Evolutionary conservation across 2,113 vertebrate genomes (phyloP), one percentile per base, ranked within the genome.

Genomic region (Eubucco bourcierii): DNA sequence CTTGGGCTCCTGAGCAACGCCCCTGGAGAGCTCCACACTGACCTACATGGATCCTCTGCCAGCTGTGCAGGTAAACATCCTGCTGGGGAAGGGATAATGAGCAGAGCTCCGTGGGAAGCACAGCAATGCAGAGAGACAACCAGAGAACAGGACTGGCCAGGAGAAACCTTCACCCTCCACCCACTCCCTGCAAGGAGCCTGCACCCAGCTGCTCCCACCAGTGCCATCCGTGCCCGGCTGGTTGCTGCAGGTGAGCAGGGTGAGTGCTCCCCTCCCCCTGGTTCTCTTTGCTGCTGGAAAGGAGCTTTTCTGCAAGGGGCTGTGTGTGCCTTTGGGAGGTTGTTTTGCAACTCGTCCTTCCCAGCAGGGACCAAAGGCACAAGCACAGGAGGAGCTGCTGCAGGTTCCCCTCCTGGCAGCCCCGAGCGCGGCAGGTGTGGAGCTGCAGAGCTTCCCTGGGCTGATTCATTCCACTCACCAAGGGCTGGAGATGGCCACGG

Each of bases 71-170:
- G 90, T 90, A 91, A 96, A 94, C 92, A 94, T 34, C 78, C 63
- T 75, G 21, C 3, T 3, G 1, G 7, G 64, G 5, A 20, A 47
- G 5, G 78, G 34, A 31, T 33, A 61, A 77, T 6, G 58, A 95
- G 91, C 89, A 94, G 95, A 93, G 82, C 66, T 87, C 91, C 74
- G 4, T 80, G 87, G 79, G 55, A 44, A 87, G 71, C 1, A 4
- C 41, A 67, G 73, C 33, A 66, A 79, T 79, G 55, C 1, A 2
- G 75, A 46, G 84, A 93, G 58, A 66, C 89, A 88, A 67, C 79
- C 86, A 41, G 84, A 28, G 90, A 96, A 95, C 95, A 78, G 95
- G 95, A 91, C 50, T 47, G 85, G 88, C 92, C 77, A 10, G 93
- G 59, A 94, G 85, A 68, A 58, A 95, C 83, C 90, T 50, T 80